A percentile compares a stretch with the other conserved stretches of the same genome.
Conservation (phyloP, 2,888 invertebrate species). For the Apamea epomidion region DNA sequence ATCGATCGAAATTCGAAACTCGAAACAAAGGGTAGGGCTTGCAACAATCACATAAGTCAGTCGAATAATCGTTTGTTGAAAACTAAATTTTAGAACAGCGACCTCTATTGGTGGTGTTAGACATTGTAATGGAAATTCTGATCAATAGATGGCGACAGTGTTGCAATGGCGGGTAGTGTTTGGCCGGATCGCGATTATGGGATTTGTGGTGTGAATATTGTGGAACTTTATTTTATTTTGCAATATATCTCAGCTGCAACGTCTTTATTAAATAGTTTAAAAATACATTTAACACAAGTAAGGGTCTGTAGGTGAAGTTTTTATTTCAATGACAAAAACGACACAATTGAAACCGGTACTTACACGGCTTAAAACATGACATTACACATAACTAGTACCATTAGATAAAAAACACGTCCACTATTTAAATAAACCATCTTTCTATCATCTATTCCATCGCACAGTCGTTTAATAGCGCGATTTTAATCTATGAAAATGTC, state of each 20-base stretch:
- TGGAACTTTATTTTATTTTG: not conserved
- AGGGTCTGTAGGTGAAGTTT: slow-evolving; percentile 1
- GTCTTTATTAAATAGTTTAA: not conserved
- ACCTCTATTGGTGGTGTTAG: slow-evolving; percentile 56
- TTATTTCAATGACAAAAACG: slow-evolving; percentile 11
- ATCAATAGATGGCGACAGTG: slow-evolving; percentile 59
- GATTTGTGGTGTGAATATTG: slow-evolving; percentile 8
- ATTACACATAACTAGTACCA: slow-evolving; percentile 65
- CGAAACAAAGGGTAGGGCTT: slow-evolving; percentile 64
- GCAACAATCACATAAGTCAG: slow-evolving; percentile 70
- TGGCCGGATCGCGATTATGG: slow-evolving; percentile 22
- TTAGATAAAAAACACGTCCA: slow-evolving; percentile 69
- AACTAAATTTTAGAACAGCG: slow-evolving; percentile 63
- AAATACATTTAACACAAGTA: not conserved
- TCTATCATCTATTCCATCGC: slow-evolving; percentile 84
- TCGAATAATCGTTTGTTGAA: slow-evolving; percentile 51
- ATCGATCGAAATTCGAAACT: slow-evolving; percentile 72
- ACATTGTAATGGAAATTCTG: slow-evolving; percentile 42
- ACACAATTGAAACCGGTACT: slow-evolving; percentile 47
- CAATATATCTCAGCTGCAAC: not conserved
- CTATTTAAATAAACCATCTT: slow-evolving; percentile 83
- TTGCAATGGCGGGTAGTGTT: slow-evolving; percentile 28
- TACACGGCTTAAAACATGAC: slow-evolving; percentile 59
- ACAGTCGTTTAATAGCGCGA: slow-evolving; percentile 84
- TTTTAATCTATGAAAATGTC: slow-evolving; percentile 85